Conservation (phyloP, 2,113 vertebrate genomes). For the Leptobrachium ailaonicum region DNA sequence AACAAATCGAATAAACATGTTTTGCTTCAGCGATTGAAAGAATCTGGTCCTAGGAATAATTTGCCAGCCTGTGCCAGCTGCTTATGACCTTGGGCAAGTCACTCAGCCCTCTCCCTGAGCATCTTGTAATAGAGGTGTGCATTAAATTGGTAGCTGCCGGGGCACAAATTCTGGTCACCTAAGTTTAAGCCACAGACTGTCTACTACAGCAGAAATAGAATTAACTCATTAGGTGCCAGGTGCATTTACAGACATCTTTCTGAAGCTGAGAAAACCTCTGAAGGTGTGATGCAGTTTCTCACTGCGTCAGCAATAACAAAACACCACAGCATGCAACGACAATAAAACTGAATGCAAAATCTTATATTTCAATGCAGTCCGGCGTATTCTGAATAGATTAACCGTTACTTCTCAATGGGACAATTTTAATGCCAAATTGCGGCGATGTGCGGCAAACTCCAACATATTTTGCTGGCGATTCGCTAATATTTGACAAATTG, state of each 20-base stretch:
- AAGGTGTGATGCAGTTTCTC: too few species aligned
- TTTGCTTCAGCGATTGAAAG: slow-evolving; percentile 78
- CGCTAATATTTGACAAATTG: too few species aligned
- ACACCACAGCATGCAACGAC: too few species aligned
- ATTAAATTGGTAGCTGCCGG: not conserved
- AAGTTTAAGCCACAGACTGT: not conserved
- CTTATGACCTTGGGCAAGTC: slow-evolving; percentile 7
- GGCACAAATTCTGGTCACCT: not conserved
- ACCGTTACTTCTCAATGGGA: too few species aligned
- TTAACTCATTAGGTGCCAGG: not conserved
- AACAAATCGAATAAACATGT: slow-evolving; percentile 85
- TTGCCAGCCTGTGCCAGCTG: slow-evolving; percentile 56
- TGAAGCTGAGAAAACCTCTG: too few species aligned
- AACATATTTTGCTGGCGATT: too few species aligned
- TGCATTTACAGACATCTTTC: not conserved
- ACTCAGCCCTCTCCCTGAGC: not conserved
- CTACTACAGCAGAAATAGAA: not conserved
- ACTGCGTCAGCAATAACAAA: too few species aligned
- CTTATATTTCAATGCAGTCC: too few species aligned
- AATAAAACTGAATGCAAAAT: too few species aligned
- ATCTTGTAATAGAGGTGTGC: not conserved
- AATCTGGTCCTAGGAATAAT: slow-evolving; percentile 77
- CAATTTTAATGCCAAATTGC: too few species aligned
- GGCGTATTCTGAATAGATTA: too few species aligned
- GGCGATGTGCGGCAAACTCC: too few species aligned